These are phyloP conservation scores for Catamblyrhynchus diadema DNA, from an alignment of 2,797 vertebrate genomes.

Conservation along the genomic window DNA sequence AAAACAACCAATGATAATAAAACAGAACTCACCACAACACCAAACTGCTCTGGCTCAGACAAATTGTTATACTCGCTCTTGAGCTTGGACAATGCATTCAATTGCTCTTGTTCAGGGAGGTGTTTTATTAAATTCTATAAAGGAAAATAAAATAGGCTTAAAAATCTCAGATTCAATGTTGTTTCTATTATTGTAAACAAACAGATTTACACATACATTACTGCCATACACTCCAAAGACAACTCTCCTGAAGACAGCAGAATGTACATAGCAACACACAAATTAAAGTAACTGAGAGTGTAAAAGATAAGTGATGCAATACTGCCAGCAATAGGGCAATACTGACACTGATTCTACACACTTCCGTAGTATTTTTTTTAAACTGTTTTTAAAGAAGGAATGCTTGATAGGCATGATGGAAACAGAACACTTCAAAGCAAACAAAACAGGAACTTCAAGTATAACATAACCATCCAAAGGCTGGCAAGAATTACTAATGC, in stretches of 20 bases:
- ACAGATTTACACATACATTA: not conserved
- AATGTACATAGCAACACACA: not conserved
- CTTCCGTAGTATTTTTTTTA: not conserved
- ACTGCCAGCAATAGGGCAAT: not conserved
- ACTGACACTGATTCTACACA: not conserved
- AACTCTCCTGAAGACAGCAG: not conserved
- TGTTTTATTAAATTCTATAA: constrained; percentile 94
- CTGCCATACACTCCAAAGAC: not conserved
- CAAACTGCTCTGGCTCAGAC: constrained; percentile 95
- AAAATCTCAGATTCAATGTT: not conserved
- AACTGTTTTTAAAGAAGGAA: not conserved
- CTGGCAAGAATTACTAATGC: not conserved
- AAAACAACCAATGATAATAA: not conserved
- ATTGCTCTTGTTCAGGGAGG: constrained; percentile 91
- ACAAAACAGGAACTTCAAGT: not conserved
- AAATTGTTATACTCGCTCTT: constrained; percentile 86
- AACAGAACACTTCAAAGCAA: not conserved
- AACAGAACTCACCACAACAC: constrained; percentile 88
- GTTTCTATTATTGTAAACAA: not conserved
- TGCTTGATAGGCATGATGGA: not conserved
- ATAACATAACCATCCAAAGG: not conserved
- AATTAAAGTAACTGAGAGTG: not conserved
- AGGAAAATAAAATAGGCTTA: constrained; percentile 6
- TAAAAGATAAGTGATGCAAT: not conserved
- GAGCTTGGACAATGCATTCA: constrained; percentile 85